A percentile compares a stretch with the other conserved stretches of the same genome.
Conservation (phyloP, 92 coral and sea anemone genomes). For the Palythoa grandis region DNA sequence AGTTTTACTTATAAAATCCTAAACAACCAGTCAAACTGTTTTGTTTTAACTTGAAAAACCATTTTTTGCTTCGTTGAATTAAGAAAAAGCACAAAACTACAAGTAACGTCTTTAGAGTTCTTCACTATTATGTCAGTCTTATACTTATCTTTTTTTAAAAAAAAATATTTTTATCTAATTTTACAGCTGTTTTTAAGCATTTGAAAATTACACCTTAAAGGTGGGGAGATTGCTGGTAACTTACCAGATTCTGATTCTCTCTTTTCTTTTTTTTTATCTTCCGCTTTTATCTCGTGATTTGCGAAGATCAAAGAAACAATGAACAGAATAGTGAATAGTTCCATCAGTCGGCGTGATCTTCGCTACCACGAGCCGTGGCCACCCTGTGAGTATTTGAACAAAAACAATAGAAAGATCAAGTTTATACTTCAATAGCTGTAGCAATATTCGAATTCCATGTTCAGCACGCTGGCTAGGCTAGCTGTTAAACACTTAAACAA, state of each 20-base stretch:
- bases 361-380: conserved; percentile 39
- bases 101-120: too few species aligned
- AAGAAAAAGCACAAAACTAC: not conserved
- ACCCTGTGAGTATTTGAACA: conserved; percentile 16
- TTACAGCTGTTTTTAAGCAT: too few species aligned
- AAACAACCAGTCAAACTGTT: not conserved
- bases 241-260: conserved; percentile 20
- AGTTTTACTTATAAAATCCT: not conserved
- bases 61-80: conserved; percentile 38
- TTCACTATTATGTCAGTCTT: not conserved
- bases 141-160: not conserved
- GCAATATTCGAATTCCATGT: not conserved
- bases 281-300: conserved; percentile 33
- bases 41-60: not conserved
- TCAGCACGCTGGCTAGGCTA: not conserved
- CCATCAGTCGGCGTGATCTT: conserved; percentile 39
- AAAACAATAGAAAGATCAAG: conserved; percentile 42
- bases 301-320: conserved; percentile 36
- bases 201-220: not conserved
- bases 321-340: conserved; percentile 12
- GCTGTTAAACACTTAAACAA: not conserved
- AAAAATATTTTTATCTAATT: not conserved
- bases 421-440: not conserved
- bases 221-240: not conserved
- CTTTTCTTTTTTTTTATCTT: not conserved